phyloP scores from a whole-genome alignment of 2,888 invertebrate genomes.

The Pasiphila rectangulata region DNA sequence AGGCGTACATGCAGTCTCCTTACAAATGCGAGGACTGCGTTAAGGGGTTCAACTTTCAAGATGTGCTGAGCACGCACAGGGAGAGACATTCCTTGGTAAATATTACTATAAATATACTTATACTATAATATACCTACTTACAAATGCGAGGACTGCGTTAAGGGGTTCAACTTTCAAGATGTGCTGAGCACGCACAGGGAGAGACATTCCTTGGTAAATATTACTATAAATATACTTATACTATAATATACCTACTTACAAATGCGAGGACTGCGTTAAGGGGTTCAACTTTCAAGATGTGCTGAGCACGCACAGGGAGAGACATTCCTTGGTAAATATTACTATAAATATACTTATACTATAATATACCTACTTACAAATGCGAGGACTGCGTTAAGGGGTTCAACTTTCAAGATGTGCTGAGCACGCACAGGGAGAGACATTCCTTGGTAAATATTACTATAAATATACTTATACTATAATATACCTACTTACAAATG shows the following conservation, averaged over 20 bases:
- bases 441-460: conserved; percentile 60
- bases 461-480: too few relatives aligned
- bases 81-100: conserved; percentile 59
- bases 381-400: conserved; percentile 66
- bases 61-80: conserved; percentile 61
- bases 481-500: too few relatives aligned
- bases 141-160: conserved; percentile 64
- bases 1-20: conserved; percentile 50
- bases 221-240: too few relatives aligned
- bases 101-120: too few relatives aligned
- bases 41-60: conserved; percentile 70
- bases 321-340: conserved; percentile 58
- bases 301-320: conserved; percentile 56
- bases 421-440: conserved; percentile 58
- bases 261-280: conserved; percentile 64
- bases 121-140: too few relatives aligned
- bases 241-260: too few relatives aligned
- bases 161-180: conserved; percentile 72
- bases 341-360: too few relatives aligned
- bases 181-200: conserved; percentile 60
- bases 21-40: conserved; percentile 66
- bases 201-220: conserved; percentile 59
- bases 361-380: conserved; percentile 60
- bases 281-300: conserved; percentile 75
- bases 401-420: conserved; percentile 71